Percentiles rank a stretch among this genome's conserved stretches.
These are phyloP conservation scores for Clavelina lepadiformis DNA, from an alignment of 23 tunicate genomes.

Conservation along the genomic window DNA sequence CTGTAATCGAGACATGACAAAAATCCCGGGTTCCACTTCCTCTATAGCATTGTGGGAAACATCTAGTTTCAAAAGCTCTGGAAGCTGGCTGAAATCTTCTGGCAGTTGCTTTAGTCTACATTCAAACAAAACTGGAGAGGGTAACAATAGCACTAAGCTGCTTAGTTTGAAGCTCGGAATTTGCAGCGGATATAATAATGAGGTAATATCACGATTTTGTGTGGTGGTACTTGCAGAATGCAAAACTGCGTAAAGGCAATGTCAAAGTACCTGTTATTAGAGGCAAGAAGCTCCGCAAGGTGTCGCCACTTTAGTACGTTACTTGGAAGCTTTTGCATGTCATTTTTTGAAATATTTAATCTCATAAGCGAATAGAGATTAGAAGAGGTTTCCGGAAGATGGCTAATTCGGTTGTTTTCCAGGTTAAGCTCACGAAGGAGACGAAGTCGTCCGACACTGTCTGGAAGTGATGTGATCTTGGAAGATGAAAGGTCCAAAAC, in stretches of 20 bases:
- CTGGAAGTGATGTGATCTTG: conserved; percentile 52
- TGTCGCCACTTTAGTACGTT: conserved; percentile 59
- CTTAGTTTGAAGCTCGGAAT: no score
- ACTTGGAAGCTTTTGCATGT: conserved; percentile 39
- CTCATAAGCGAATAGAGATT: conserved; percentile 41
- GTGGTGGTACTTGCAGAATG: conserved; percentile 1
- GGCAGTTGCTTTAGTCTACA: conserved; percentile 54
- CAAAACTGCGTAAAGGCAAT: background rate
- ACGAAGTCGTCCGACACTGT: conserved; percentile 62
- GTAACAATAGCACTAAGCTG: no score
- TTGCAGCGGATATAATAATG: background rate
- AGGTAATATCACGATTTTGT: background rate
- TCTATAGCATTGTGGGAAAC: conserved; percentile 52
- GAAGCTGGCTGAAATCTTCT: conserved; percentile 17
- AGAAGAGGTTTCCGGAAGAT: conserved; percentile 51
- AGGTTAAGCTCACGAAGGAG: conserved; percentile 53
- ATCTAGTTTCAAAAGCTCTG: conserved; percentile 29
- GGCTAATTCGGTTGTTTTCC: conserved; percentile 38
- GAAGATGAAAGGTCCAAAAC: conserved; percentile 71
- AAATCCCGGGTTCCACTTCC: conserved; percentile 37
- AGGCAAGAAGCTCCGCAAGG: conserved; percentile 32
- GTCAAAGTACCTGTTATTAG: conserved; percentile 64
- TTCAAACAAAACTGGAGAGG: no score
- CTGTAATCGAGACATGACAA: conserved; percentile 38
- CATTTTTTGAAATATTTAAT: conserved; percentile 59